Evolutionary conservation across 2,888 invertebrate species (phyloP).

Genomic region (Rhingia campestris): DNA sequence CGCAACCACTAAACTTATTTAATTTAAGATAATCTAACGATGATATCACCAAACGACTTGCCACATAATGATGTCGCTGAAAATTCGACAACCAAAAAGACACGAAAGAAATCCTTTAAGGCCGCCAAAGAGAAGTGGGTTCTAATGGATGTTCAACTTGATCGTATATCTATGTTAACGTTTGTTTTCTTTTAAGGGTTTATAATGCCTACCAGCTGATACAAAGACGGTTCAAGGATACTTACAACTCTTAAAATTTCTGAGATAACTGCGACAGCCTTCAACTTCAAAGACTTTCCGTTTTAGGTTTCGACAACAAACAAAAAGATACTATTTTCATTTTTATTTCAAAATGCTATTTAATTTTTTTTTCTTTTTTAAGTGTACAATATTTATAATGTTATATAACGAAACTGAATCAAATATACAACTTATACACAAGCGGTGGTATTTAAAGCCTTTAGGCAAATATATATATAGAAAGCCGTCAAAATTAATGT

Average conservation of each 20-base stretch:
- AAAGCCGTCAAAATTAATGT: too few relatives aligned
- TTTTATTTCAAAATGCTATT: slow-evolving; percentile 62
- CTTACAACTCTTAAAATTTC: slow-evolving; percentile 84
- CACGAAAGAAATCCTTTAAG: slow-evolving; percentile 82
- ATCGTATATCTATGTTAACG: slow-evolving; percentile 78
- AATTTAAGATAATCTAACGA: slow-evolving; percentile 80
- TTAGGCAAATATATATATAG: too few relatives aligned
- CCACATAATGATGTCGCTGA: slow-evolving; percentile 78
- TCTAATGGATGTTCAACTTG: slow-evolving; percentile 8
- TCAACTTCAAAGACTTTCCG: slow-evolving; percentile 74
- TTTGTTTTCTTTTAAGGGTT: slow-evolving; percentile 84
- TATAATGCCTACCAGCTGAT: slow-evolving; percentile 88
- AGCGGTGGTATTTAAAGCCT: too few relatives aligned
- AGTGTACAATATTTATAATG: slow-evolving; percentile 76
- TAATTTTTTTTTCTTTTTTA: slow-evolving; percentile 74
- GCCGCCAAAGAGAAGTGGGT: slow-evolving; percentile 82
- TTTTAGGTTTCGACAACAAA: slow-evolving; percentile 63
- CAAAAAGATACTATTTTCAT: slow-evolving; percentile 68
- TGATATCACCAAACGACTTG: slow-evolving; percentile 82
- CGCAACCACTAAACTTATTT: neutral
- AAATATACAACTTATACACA: slow-evolving; percentile 79
- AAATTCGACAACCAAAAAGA: slow-evolving; percentile 79
- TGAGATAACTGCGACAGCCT: slow-evolving; percentile 48
- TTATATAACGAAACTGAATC: slow-evolving; percentile 47
- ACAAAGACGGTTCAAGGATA: slow-evolving; percentile 88